Conservation (phyloP, 2,113 vertebrate genomes). For the Psephotus haematonotus region DNA sequence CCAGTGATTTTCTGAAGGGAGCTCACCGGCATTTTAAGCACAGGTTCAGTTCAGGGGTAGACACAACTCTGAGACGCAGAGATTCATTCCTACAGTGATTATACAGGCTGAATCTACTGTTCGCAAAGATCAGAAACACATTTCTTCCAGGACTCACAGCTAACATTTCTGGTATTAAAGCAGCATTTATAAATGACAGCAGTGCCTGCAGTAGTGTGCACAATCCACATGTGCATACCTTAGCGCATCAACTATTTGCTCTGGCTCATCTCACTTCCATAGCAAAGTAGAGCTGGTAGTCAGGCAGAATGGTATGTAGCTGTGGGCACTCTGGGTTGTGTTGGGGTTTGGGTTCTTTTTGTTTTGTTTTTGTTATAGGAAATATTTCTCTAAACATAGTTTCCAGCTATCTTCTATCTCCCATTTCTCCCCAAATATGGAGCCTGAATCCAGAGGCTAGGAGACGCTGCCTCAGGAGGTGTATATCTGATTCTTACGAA, state of each 20-base stretch:
- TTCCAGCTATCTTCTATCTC: slow-evolving; percentile 6
- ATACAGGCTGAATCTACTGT: background rate
- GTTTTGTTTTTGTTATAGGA: background rate
- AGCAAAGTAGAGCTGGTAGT: background rate
- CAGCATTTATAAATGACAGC: background rate
- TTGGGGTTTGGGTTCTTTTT: background rate
- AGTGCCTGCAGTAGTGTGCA: background rate
- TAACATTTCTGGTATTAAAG: background rate
- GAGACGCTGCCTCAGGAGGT: background rate
- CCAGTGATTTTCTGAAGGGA: background rate
- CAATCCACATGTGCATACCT: background rate
- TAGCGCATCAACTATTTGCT: background rate
- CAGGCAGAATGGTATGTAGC: background rate
- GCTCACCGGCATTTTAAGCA: background rate
- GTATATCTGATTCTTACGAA: background rate
- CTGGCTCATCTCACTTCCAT: background rate
- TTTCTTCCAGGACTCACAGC: background rate
- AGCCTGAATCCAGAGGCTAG: background rate
- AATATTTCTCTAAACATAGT: background rate
- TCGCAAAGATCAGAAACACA: background rate
- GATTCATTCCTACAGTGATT: background rate
- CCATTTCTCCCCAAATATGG: background rate
- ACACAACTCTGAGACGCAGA: background rate
- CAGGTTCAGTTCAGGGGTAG: background rate
- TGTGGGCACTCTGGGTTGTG: background rate